Conservation (phyloP, 2,888 invertebrate genomes). For the Chymomyza amoena region DNA sequence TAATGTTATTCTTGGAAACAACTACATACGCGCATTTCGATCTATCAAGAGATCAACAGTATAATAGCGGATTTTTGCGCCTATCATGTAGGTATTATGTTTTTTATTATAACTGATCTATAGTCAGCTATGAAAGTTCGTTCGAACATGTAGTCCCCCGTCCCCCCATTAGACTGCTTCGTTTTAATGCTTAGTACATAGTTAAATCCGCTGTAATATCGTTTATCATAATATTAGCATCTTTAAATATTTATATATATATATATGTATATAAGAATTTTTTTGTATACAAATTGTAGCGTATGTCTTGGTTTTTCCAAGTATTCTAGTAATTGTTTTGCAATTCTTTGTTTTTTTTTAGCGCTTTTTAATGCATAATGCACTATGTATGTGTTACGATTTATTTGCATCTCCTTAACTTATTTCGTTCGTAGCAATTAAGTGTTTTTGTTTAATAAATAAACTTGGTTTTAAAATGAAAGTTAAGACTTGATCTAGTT, state of each 20-base stretch:
- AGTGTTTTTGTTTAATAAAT: background rate
- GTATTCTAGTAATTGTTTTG: slow-evolving; percentile 1
- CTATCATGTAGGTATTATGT: slow-evolving; percentile 30
- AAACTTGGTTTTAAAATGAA: background rate
- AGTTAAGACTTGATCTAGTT: background rate
- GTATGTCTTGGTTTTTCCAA: slow-evolving; percentile 27
- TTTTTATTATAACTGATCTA: slow-evolving; percentile 36
- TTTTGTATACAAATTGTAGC: slow-evolving; percentile 65
- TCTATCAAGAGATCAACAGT: slow-evolving; percentile 40
- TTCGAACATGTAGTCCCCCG: slow-evolving; percentile 32
- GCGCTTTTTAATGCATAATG: background rate
- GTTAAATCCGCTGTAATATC: background rate
- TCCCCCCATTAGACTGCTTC: slow-evolving; percentile 34
- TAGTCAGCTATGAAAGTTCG: slow-evolving; percentile 31
- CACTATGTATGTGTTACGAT: background rate
- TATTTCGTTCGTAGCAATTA: background rate
- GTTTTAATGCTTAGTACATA: slow-evolving; percentile 9
- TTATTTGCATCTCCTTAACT: background rate
- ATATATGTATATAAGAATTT: slow-evolving; percentile 48
- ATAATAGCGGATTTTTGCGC: slow-evolving; percentile 47
- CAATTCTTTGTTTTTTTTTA: slow-evolving; percentile 16
- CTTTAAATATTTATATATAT: slow-evolving; percentile 27
- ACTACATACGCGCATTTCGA: slow-evolving; percentile 49
- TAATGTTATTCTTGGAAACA: slow-evolving; percentile 53
- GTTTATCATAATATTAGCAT: background rate